Base-by-base conservation (phyloP, 2,113 vertebrate genomes). In the Malurus cyaneus region DNA sequence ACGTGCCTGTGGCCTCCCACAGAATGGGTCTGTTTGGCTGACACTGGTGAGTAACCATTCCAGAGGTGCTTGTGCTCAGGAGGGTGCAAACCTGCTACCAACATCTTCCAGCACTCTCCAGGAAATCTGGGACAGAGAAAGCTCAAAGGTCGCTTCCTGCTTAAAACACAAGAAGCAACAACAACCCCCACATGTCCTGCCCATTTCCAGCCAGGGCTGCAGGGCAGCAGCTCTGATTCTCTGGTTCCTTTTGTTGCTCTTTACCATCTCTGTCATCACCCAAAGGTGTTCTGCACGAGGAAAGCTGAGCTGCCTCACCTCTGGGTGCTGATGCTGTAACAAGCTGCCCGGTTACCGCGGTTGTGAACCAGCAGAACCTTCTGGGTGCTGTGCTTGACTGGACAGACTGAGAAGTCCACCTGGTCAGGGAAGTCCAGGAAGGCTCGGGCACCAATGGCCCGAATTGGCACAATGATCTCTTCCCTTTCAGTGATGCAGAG, bases 401-500 rank as follows among this genome's bases (percentile, higher is more conserved):
- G 97, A 59, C 98, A 99, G 18, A 73, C 6, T 0, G 98, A 97
- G 84, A 99, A 98, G 91, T 97, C 87, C 85, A 99, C 50, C 41
- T 98, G 92, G 53, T 98, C 98, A 1, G 97, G 98, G 89, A 99
- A 98, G 88, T 99, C 98, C 50, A 99, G 95, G 67, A 98, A 93
- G 52, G 98, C 98, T 25, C 97, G 91, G 14, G 98, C 98, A 23
- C 98, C 99, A 34, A 98, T 96, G 6, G 98, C 98, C 34, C 61
- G 92, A 69, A 99, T 84, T 0, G 98, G 98, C 67, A 99, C 97
- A 70, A 98, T 74, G 61, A 99, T 99, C 80, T 97, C 98, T 61
- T 99, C 98, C 87, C 98, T 97, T 69, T 98, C 98, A 4, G 98
- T 99, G 73, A 98, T 96, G 89, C 97, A 99, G 64, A 98, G 92